Evolutionary conservation across 2,797 vertebrate species (phyloP).

Genomic region (Cottoperca gobio): DNA sequence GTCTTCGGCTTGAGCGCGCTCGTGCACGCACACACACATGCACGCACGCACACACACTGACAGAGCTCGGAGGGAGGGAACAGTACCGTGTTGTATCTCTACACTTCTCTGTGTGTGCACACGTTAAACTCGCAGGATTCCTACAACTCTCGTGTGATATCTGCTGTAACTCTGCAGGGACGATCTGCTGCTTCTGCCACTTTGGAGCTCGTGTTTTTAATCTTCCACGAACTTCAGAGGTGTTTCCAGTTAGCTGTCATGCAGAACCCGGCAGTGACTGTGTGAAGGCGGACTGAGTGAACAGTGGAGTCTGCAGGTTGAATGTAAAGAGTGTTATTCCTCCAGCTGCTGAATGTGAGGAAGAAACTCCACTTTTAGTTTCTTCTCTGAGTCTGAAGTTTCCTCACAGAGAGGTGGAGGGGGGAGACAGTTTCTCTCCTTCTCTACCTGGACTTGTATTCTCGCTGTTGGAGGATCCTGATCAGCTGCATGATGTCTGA

Average conservation of each 20-base stretch:
- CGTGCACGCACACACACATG: not conserved
- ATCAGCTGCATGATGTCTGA: constrained; percentile 88
- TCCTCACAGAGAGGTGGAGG: not conserved
- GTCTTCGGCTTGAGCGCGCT: constrained; percentile 16
- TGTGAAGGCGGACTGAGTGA: not conserved
- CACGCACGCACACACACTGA: not conserved
- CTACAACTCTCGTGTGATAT: not conserved
- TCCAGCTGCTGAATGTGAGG: constrained; percentile 11
- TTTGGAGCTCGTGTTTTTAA: too few species aligned
- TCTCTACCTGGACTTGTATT: constrained; percentile 1
- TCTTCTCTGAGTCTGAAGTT: not conserved
- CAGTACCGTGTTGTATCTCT: not conserved
- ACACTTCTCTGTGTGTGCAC: not conserved
- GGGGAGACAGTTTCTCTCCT: not conserved
- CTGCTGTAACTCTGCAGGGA: not conserved
- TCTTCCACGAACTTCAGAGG: not conserved
- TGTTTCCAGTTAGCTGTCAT: not conserved
- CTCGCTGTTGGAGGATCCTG: not conserved
- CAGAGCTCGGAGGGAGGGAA: not conserved
- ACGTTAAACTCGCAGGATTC: too few species aligned
- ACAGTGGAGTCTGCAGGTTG: not conserved
- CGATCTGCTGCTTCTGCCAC: too few species aligned
- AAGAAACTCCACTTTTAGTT: too few species aligned
- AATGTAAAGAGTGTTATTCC: not conserved
- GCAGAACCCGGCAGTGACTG: constrained; percentile 34